Base-by-base conservation (phyloP, 2,888 invertebrate genomes). In the Crioceris asparagi region DNA sequence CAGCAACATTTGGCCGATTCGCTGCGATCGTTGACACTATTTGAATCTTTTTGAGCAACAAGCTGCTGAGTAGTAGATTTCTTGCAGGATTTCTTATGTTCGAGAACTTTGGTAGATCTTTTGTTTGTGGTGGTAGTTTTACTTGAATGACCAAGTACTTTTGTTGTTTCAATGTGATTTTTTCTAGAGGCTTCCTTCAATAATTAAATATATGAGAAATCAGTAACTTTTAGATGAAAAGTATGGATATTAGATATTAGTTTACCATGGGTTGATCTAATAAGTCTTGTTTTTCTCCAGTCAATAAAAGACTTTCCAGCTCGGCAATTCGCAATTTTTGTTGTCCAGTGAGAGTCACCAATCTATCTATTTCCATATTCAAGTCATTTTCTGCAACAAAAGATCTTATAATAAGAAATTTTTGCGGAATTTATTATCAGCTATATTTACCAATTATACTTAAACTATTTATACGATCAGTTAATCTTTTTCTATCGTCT, bases 391-490 rank as follows among this genome's bases (percentile, higher is more conserved):
- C 73, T 72, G 52, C 18, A 64, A 61, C 2, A 29, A 17, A 29
- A 35, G 8, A 14, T 16, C 17, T 23, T 14, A 27, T 8, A 27
- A 6, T 21, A 21, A 6, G 7, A 10, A 6, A 21, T 21, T 21
- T 21, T 10, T 29, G 6, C 14, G 10, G 21, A 4, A 34, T 6
- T 3, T 16, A 31, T 16, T n/a, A 17, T 17, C 2, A 3, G 33
- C n/a, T 14, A 16, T 29, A 25, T 39, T 36, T 66, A 70, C 71
- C 81, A 43, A 72, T 77, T 50, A 70, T 64, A 46, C 71, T 77
- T 55, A 71, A 72, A 54, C 70, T 70, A 63, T 71, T 75, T 10
- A 77, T 60, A 44, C 65, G 66, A 50, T 75, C 70, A 17, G 67
- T 69, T 41, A 75, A 56, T 32, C 60, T 59, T 43, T 72, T 72